Base-by-base conservation (phyloP, 2,113 vertebrate species). In the Lepisosteus osseus region DNA sequence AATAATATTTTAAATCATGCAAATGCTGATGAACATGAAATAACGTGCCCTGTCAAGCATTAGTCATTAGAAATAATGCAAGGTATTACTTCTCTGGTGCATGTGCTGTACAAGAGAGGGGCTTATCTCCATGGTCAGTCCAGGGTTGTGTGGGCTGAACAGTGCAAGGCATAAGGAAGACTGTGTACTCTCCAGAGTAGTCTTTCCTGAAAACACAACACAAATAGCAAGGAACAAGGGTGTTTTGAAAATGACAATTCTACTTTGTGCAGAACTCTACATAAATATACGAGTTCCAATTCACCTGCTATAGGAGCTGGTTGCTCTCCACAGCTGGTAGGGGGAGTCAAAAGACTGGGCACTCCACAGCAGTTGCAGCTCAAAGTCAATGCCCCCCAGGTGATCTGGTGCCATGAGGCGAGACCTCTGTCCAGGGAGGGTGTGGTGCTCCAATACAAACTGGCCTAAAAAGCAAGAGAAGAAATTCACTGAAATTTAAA, bases 111-210 rank as follows among this genome's bases (percentile, higher is more conserved):
- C 97, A 99, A 81, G 97, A 94, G 80, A 97, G 83, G 55, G 94
- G 89, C 72, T 98, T 99, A 76, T 97, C 96, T 44, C 96, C 95
- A 0, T 95, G 95, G 84, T 97, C 96, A 0, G 86, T 83, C 97
- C 97, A 99, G 0, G 97, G 92, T 87, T 99, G 97, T 0, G 96
- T 99, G 76, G 97, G 97, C 85, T 98, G 97, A 29, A 96, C 97
- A 0, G 97, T 99, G 76, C 97, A 99, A 4, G 97, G 97, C 70
- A 99, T 91, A 74, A 99, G 79, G 78, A 93, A 94, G 70, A 98
- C 94, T 0, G 92, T 97, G 79, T 99, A 99, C 77, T 98, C 97
- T 4, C 97, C 97, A 0, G 97, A 98, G 67, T 99, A 99, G 82
- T 99, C 97, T 84, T 99, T 99, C 87, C 97, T 99, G 76, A 43